A percentile compares a stretch with the other conserved stretches of the same genome.
Conservation (phyloP, 2,888 invertebrate genomes). For the Ectropis crepuscularia region DNA sequence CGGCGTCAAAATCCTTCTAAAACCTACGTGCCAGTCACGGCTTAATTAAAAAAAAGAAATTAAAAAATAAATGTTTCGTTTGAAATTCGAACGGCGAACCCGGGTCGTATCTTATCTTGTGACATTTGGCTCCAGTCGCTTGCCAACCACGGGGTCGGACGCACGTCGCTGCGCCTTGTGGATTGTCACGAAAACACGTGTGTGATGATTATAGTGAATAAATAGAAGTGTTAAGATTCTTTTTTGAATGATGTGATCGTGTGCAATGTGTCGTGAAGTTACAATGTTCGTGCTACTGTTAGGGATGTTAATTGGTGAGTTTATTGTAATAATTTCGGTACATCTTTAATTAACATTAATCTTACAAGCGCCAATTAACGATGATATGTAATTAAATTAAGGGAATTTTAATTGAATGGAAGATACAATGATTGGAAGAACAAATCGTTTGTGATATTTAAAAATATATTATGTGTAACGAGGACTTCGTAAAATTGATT, state of each 20-base stretch:
- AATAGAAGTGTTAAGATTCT: conserved; percentile 21
- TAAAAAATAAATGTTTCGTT: conserved; percentile 29
- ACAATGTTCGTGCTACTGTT: conserved; percentile 33
- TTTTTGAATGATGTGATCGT: conserved; percentile 32
- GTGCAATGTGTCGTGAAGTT: conserved; percentile 28
- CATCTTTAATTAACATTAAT: not conserved
- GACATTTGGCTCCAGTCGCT: conserved; percentile 31
- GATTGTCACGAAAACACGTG: conserved; percentile 19
- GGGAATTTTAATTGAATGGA: conserved; percentile 12
- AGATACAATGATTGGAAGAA: not conserved
- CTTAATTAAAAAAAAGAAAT: conserved; percentile 35
- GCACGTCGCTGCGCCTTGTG: conserved; percentile 16
- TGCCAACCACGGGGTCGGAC: conserved; percentile 9
- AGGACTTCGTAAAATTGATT: too few species aligned
- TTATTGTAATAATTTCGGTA: not conserved
- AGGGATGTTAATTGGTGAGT: conserved; percentile 33
- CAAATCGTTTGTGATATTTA: not conserved
- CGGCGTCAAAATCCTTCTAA: conserved; percentile 26
- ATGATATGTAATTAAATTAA: conserved; percentile 13
- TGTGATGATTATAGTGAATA: conserved; percentile 27
- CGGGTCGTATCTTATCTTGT: conserved; percentile 34
- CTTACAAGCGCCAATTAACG: conserved; percentile 3
- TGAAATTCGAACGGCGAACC: conserved; percentile 29
- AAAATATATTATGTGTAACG: not conserved
- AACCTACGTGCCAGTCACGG: conserved; percentile 30